These are phyloP conservation scores for Drosophila nikananu DNA, from an alignment of 1,140 invertebrate genomes.

Conservation along the genomic window DNA sequence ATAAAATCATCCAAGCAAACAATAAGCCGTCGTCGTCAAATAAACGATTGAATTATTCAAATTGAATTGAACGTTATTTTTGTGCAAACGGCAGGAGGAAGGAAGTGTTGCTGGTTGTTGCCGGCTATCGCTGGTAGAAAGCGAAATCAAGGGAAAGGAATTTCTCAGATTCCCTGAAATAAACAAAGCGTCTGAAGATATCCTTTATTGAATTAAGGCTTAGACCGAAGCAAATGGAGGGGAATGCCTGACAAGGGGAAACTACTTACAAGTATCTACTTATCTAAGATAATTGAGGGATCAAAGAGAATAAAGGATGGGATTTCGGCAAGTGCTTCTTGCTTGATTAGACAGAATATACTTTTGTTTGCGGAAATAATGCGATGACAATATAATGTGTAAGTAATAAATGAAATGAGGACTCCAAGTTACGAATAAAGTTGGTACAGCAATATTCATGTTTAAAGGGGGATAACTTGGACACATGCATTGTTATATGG, in stretches of 20 bases:
- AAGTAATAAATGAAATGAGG: not conserved
- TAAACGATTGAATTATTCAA: slow-evolving; percentile 49
- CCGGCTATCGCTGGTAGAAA: slow-evolving; percentile 3
- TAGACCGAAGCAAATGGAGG: slow-evolving; percentile 1
- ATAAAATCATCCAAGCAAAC: slow-evolving; percentile 15
- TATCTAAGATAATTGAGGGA: slow-evolving; percentile 20
- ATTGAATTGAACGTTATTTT: slow-evolving; percentile 59
- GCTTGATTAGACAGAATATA: slow-evolving; percentile 2
- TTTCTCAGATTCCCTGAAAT: slow-evolving; percentile 17
- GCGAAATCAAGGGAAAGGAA: slow-evolving; percentile 22
- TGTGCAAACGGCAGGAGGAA: not conserved
- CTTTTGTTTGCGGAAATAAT: not conserved
- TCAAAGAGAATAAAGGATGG: slow-evolving; percentile 24
- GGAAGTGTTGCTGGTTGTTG: slow-evolving; percentile 4
- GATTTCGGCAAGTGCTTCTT: slow-evolving; percentile 9
- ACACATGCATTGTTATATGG: not conserved
- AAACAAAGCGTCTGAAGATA: slow-evolving; percentile 26
- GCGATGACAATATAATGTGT: not conserved
- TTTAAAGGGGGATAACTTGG: not conserved
- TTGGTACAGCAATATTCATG: not conserved
- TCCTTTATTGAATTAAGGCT: slow-evolving; percentile 36
- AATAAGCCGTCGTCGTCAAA: slow-evolving; percentile 43
- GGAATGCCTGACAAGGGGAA: slow-evolving; percentile 7
- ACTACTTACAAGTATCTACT: slow-evolving; percentile 18
- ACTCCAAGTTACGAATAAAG: not conserved